These are phyloP conservation scores for Melanaphis sacchari DNA, from an alignment of 1,140 invertebrate species.

Conservation along the genomic window DNA sequence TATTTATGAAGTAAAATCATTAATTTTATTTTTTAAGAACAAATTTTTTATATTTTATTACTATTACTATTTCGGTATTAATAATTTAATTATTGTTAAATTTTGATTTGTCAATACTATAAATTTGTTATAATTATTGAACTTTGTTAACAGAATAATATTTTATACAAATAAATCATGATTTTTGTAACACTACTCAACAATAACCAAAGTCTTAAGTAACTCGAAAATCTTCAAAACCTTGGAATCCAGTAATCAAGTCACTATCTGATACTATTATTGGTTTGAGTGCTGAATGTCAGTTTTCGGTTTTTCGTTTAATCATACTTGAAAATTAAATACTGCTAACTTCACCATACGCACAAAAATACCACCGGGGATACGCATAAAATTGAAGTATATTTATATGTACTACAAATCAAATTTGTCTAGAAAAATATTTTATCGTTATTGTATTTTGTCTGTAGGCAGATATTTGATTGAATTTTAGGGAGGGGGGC, in stretches of 20 bases:
- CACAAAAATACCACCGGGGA: too few species aligned
- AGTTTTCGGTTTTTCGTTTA: too few species aligned
- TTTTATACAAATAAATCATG: constrained; percentile 53
- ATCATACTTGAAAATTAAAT: too few species aligned
- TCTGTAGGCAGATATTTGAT: too few species aligned
- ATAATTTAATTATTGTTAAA: constrained; percentile 55
- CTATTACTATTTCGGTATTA: constrained; percentile 42
- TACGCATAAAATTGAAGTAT: too few species aligned
- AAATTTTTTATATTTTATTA: constrained; percentile 48
- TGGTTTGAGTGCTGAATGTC: background rate
- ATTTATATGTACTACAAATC: too few species aligned
- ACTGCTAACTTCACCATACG: too few species aligned
- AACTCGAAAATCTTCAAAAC: background rate
- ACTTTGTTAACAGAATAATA: constrained; percentile 56
- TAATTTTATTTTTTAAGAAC: constrained; percentile 50
- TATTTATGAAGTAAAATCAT: constrained; percentile 21
- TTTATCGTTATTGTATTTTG: too few species aligned
- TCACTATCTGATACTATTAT: background rate
- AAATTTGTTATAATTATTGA: constrained; percentile 46
- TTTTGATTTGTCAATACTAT: constrained; percentile 46
- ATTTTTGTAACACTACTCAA: constrained; percentile 28
- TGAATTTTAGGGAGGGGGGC: too few species aligned
- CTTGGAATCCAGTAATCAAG: background rate
- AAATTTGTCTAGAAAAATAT: too few species aligned
- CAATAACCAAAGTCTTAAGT: background rate